Conservation (phyloP, 2,888 invertebrate species). For the Epistrophe grossulariae region DNA sequence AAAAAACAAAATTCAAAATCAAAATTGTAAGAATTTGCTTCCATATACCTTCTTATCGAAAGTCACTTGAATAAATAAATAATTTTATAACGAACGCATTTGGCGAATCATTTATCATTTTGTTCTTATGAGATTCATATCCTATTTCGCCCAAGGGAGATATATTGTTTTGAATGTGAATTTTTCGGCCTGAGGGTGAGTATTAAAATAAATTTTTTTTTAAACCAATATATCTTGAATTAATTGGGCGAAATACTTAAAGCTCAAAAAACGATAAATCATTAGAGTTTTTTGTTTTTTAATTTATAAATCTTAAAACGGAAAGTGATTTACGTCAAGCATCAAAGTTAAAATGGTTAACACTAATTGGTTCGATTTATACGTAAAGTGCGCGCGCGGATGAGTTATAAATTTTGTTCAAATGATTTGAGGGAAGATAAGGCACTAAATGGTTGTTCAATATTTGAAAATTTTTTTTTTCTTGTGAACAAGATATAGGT, state of each 20-base stretch:
- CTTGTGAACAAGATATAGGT: conserved; percentile 5
- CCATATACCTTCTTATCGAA: neutral
- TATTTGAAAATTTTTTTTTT: conserved; percentile 9
- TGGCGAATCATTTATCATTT: conserved; percentile 65
- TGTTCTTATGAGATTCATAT: conserved; percentile 8
- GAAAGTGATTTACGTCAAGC: conserved; percentile 51
- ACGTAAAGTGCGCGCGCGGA: conserved; percentile 27
- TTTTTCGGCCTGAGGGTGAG: neutral
- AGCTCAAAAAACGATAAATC: conserved; percentile 51
- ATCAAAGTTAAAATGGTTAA: conserved; percentile 42
- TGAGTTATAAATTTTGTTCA: conserved; percentile 33
- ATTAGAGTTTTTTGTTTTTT: conserved; percentile 10
- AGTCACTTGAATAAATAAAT: conserved; percentile 51
- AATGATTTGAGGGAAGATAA: conserved; percentile 1
- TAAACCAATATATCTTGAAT: conserved; percentile 39
- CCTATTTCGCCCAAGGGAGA: neutral
- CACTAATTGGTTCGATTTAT: conserved; percentile 60
- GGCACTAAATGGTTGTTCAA: conserved; percentile 18
- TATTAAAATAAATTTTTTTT: conserved; percentile 6
- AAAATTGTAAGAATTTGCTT: neutral
- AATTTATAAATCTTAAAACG: conserved; percentile 22
- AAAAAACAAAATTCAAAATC: conserved; percentile 65
- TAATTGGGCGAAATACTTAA: conserved; percentile 57
- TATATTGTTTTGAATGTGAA: conserved; percentile 5
- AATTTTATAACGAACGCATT: conserved; percentile 42